These are phyloP conservation scores for Sylvia borin DNA, from an alignment of 2,797 vertebrate species.

Conservation along the genomic window DNA sequence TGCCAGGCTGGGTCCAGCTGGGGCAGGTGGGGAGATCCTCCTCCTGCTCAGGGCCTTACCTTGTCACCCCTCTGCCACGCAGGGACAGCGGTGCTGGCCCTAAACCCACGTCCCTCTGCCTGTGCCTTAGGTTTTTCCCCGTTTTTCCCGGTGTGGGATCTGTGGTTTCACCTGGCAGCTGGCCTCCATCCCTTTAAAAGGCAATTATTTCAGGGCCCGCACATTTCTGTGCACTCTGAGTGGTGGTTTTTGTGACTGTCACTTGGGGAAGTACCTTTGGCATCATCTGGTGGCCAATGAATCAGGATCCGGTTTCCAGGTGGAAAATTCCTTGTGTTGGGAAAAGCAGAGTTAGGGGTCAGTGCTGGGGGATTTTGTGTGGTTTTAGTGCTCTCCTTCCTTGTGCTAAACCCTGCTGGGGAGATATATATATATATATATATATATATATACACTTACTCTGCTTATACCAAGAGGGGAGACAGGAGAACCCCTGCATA, in stretches of 20 bases:
- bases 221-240: not conserved
- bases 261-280: not conserved
- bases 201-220: not conserved
- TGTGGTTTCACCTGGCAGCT: not conserved
- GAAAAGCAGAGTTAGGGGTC: not conserved
- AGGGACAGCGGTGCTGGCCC: fast-evolving
- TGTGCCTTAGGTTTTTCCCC: not conserved
- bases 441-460: no score
- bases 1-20: not conserved
- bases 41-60: fast-evolving
- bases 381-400: not conserved
- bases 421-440: no score
- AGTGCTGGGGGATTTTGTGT: not conserved
- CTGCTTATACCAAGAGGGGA: no score
- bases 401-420: not conserved
- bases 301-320: not conserved
- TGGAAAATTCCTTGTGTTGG: not conserved
- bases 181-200: not conserved
- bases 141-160: not conserved
- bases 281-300: not conserved
- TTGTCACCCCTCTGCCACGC: fast-evolving
- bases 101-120: not conserved
- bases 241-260: not conserved
- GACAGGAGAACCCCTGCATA: no score
- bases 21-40: not conserved